Evolutionary conservation across 2,797 vertebrate genomes (phyloP).

Genomic region (Karalla daura): DNA sequence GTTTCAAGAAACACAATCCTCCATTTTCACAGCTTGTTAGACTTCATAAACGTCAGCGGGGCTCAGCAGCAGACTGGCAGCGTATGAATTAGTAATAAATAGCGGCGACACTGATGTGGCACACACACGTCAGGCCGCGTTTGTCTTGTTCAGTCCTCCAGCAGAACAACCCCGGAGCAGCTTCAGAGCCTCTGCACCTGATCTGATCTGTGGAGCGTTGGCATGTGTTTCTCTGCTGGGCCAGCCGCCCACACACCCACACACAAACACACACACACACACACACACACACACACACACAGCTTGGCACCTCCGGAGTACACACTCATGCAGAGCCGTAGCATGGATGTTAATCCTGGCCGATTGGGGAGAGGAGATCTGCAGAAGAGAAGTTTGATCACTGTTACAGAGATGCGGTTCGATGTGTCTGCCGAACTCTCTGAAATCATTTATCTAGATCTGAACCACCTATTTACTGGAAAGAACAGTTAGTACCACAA

Average conservation of each 20-base stretch:
- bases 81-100: not conserved
- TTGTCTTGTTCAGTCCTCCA: not conserved
- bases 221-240: slow-evolving; percentile 6
- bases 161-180: slow-evolving; percentile 7
- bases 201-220: slow-evolving; percentile 15
- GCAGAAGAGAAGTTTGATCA: slow-evolving; percentile 1
- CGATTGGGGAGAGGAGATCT: slow-evolving; percentile 17
- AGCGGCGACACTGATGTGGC: not conserved
- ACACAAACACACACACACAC: slow-evolving; percentile 6
- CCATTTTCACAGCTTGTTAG: not conserved
- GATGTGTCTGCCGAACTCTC: not conserved
- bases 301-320: not conserved
- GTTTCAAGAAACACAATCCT: too few species aligned
- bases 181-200: slow-evolving; percentile 11
- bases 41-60: not conserved
- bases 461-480: not conserved
- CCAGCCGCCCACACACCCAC: slow-evolving; percentile 1
- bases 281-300: not conserved
- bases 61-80: not conserved
- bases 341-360: not conserved
- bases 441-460: not conserved
- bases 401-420: not conserved
- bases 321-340: not conserved
- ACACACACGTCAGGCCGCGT: not conserved
- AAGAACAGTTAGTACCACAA: too few species aligned